Conservation (phyloP, 2,888 invertebrate genomes). For the Spialia ferax region DNA sequence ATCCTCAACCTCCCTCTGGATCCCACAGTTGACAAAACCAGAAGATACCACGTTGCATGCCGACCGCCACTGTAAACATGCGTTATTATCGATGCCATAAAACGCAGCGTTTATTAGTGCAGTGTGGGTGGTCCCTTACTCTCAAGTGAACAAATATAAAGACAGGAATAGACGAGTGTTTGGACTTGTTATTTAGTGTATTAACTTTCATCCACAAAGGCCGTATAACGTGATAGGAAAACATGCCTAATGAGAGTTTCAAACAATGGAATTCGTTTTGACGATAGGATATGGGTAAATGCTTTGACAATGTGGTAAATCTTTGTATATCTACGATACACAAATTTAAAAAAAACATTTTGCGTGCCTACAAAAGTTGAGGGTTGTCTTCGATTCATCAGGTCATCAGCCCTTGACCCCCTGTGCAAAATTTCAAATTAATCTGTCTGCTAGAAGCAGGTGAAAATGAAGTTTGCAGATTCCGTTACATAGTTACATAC, state of each 20-base stretch:
- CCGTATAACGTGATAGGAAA: conserved; percentile 26
- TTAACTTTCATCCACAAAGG: conserved; percentile 27
- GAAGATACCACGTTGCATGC: conserved; percentile 48
- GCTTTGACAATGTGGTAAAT: too few species aligned
- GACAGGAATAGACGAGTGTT: conserved; percentile 65
- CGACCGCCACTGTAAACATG: conserved; percentile 70
- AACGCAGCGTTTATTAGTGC: conserved; percentile 74
- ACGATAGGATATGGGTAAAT: neutral
- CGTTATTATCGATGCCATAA: conserved; percentile 78
- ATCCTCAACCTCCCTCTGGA: conserved; percentile 19
- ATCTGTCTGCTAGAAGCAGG: too few species aligned
- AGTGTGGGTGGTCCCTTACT: conserved; percentile 78
- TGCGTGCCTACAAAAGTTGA: too few species aligned
- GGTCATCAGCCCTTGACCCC: too few species aligned
- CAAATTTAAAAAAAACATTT: too few species aligned
- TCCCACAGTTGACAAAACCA: conserved; percentile 60
- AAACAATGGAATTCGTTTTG: conserved; percentile 11
- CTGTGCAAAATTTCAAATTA: too few species aligned
- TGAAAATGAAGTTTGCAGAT: too few species aligned
- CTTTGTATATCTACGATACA: too few species aligned
- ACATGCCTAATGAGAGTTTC: conserved; percentile 30
- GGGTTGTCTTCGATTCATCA: too few species aligned
- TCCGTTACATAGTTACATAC: too few species aligned
- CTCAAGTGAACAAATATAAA: conserved; percentile 61
- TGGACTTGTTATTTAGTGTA: conserved; percentile 50